Evolutionary conservation across 2,797 vertebrate species (phyloP).

Genomic region (Yasuhikotakia modesta): DNA sequence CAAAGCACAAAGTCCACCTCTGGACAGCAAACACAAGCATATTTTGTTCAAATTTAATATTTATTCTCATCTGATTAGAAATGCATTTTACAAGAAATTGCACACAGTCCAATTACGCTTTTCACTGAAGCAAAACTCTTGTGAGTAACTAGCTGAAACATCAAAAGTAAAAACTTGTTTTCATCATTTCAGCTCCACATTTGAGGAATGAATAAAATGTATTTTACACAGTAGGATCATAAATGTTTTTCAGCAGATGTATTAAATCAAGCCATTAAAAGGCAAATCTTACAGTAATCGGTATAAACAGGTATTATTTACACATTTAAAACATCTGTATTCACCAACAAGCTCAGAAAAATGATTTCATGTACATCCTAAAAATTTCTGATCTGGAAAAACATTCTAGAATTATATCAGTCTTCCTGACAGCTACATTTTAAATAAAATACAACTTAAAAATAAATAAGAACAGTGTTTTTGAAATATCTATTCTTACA

Average conservation of each 20-base stretch:
- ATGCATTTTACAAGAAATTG: conserved; percentile 14
- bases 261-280: conserved; percentile 3
- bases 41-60: conserved; percentile 34
- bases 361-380: not conserved
- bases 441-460: not conserved
- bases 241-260: not conserved
- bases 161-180: conserved; percentile 56
- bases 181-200: conserved; percentile 61
- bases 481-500: not conserved
- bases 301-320: conserved; percentile 3
- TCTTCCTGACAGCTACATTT: not conserved
- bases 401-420: not conserved
- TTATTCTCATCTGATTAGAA: conserved; percentile 39
- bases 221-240: not conserved
- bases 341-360: not conserved
- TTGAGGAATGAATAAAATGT: not conserved
- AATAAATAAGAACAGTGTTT: not conserved
- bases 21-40: not conserved
- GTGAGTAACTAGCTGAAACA: conserved; percentile 65
- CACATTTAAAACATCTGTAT: conserved; percentile 6
- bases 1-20: too few relatives aligned
- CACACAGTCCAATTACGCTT: conserved; percentile 30
- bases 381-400: not conserved
- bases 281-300: not conserved
- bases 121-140: conserved; percentile 61